A percentile compares a stretch with the other conserved stretches of the same genome.
Conservation (phyloP, 2,113 vertebrate species). For the Lepus americanus region DNA sequence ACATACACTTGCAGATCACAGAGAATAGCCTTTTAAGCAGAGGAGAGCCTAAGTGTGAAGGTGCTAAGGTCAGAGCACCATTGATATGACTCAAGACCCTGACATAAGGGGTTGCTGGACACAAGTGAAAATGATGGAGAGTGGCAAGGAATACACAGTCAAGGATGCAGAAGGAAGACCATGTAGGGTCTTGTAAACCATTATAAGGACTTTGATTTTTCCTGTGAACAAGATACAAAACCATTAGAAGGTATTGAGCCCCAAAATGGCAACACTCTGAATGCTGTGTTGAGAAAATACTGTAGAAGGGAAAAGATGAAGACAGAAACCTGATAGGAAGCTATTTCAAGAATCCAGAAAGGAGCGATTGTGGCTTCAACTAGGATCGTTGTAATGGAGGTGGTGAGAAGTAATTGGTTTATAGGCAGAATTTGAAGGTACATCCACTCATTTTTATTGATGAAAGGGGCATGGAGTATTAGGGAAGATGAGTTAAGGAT, state of each 20-base stretch:
- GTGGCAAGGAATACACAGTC: background rate
- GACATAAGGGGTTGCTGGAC: background rate
- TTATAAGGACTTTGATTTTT: conserved; percentile 27
- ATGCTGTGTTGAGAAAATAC: conserved; percentile 34
- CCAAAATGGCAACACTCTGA: background rate
- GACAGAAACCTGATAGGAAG: conserved; percentile 12
- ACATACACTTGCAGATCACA: background rate
- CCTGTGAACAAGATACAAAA: background rate
- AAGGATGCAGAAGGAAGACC: background rate
- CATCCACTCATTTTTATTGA: background rate
- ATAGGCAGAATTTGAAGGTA: background rate
- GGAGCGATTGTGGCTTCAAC: background rate
- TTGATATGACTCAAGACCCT: conserved; percentile 32
- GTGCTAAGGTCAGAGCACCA: background rate
- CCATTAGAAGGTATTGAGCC: background rate
- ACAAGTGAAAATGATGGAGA: background rate
- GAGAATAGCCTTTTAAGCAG: background rate
- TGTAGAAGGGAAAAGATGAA: background rate
- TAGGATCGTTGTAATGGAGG: background rate
- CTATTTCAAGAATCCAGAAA: conserved; percentile 10
- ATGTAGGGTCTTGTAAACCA: background rate
- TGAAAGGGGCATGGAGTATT: background rate
- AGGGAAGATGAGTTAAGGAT: background rate
- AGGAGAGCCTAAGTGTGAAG: conserved; percentile 4
- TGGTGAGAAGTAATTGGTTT: background rate